A percentile compares a stretch with the other conserved stretches of the same genome.
Conservation (phyloP, 1,140 invertebrate genomes). For the Neodiprion lecontei region DNA sequence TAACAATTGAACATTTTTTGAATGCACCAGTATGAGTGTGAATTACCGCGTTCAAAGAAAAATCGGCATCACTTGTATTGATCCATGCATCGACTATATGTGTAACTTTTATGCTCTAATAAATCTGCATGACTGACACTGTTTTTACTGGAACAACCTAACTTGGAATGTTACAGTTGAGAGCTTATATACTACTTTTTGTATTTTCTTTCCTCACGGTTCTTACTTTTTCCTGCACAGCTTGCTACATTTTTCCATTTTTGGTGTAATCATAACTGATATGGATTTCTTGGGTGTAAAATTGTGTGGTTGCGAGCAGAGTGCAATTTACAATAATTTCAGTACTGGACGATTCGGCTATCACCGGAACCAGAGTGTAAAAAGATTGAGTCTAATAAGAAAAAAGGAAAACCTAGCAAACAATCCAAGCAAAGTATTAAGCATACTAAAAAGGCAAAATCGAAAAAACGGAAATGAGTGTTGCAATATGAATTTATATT, state of each 20-base stretch:
- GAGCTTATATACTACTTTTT: not conserved
- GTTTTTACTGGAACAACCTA: no score
- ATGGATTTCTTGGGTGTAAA: not conserved
- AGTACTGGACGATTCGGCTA: not conserved
- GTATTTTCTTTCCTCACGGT: not conserved
- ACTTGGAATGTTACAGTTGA: not conserved
- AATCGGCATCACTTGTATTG: no score
- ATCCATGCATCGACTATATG: no score
- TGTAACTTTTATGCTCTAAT: no score
- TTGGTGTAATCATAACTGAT: not conserved
- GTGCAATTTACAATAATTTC: not conserved
- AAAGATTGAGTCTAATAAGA: not conserved
- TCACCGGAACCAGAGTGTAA: not conserved
- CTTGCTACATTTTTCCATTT: not conserved
- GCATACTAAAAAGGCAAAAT: not conserved
- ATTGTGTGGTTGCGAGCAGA: not conserved
- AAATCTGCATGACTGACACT: no score
- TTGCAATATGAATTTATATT: not conserved
- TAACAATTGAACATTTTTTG: no score
- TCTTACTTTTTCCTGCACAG: not conserved
- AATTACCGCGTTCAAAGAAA: no score
- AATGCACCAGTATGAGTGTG: no score
- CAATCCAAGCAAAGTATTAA: not conserved
- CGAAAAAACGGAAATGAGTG: not conserved
- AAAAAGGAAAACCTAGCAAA: not conserved